Percentiles rank a stretch among this genome's conserved stretches.
phyloP scores from a whole-genome alignment of 2,113 vertebrate genomes.

The Pandion haliaetus region DNA sequence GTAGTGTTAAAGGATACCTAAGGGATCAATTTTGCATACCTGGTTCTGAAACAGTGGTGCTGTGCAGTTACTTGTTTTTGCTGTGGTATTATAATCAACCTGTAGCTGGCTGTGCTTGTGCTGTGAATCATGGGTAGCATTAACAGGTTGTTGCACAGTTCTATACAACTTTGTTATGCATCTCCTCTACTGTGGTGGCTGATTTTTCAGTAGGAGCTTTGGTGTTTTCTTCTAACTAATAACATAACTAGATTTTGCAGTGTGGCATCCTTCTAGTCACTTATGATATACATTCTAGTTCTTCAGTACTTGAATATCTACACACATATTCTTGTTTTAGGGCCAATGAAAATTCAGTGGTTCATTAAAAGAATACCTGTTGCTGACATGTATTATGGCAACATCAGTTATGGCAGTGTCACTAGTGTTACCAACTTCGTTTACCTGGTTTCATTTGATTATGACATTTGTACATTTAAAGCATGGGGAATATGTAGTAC shows the following conservation, averaged over 20 bases:
- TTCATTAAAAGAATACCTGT: background rate
- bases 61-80: background rate
- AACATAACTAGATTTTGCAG: background rate
- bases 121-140: background rate
- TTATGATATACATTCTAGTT: background rate
- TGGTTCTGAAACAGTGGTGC: background rate
- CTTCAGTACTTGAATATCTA: background rate
- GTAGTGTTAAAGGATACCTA: background rate
- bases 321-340: background rate
- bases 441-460: background rate
- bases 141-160: background rate
- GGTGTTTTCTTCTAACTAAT: background rate
- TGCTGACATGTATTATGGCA: background rate
- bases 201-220: background rate
- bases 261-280: background rate
- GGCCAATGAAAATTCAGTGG: background rate
- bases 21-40: background rate
- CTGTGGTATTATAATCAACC: background rate
- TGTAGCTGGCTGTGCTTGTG: background rate
- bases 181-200: background rate
- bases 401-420: background rate
- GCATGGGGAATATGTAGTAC: background rate
- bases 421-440: background rate
- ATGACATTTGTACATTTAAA: background rate
- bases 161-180: background rate